Base-by-base conservation (phyloP, 2,888 invertebrate genomes). In the Cyaniris semiargus region DNA sequence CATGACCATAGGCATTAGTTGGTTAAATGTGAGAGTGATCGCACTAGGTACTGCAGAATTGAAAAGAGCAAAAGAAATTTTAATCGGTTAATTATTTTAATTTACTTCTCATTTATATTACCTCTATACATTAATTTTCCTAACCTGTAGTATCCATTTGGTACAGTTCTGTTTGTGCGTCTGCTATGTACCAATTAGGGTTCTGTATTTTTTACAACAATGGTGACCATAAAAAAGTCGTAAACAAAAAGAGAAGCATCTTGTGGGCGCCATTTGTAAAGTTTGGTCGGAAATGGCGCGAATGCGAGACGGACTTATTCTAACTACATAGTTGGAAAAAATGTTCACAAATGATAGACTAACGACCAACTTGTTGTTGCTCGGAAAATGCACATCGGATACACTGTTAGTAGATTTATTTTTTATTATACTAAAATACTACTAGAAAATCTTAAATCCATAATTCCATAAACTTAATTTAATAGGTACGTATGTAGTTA, bases 271-370 rank as follows among this genome's bases (percentile, higher is more conserved):
- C 66, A 66, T 66, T 66, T 66, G 31, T 66, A 18, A 66, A 66
- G 27, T 66, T 66, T 66, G 66, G 27, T 31, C 66, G 66, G 66
- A 66, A 66, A 66, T 66, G 27, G 31, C 66, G 66, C 66, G 66
- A 66, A 66, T 18, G 27, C 66, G 66, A 66, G 66, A 1, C 66
- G 66, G 66, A 66, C 66, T 66, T 27, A 27, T 66, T 66, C 66
- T 66, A 27, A 66, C 27, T 66, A n/a, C n/a, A n/a, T n/a, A 66
- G 66, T 66, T 66, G 66, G 66, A 66, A 66, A 60, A 66, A 66
- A 66, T 27, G 27, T 5, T 31, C 3, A 66, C 27, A 66, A 66
- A 66, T 66, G 66, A 66, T 27, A 66, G 18, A 66, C 66, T 66
- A 66, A 66, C 66, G 66, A 66, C 66, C 27, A 66, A 66, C 66